Evolutionary conservation across 2,888 invertebrate genomes (phyloP).

Genomic region (Pemphredon lugubris): DNA sequence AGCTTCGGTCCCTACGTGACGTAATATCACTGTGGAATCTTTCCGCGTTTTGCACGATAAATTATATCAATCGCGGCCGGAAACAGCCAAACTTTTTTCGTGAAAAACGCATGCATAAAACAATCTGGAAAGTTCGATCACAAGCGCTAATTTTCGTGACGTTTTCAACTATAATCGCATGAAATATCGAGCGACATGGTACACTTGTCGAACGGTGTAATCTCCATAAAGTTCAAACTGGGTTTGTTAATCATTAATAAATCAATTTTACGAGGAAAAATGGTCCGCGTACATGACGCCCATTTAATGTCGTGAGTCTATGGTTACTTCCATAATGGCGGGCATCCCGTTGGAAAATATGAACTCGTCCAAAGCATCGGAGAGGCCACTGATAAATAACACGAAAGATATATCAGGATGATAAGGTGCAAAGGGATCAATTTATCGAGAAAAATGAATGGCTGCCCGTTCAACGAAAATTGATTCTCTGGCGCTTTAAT

Average conservation of each 20-base stretch:
- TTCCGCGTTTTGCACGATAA: constrained; percentile 23
- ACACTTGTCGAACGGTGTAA: background rate
- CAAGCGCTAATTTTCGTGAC: no score
- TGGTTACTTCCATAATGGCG: constrained; percentile 62
- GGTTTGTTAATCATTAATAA: constrained; percentile 11
- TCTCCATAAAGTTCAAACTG: background rate
- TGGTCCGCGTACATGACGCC: constrained; percentile 52
- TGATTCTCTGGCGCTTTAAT: background rate
- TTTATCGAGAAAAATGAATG: background rate
- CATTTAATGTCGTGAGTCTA: constrained; percentile 49
- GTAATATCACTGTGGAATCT: constrained; percentile 22
- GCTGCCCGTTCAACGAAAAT: background rate
- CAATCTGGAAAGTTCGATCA: no score
- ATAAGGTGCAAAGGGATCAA: background rate
- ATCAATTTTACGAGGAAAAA: constrained; percentile 24
- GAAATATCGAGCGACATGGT: no score
- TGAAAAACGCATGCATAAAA: background rate
- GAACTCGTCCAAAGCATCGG: constrained; percentile 24
- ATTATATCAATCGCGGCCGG: no score
- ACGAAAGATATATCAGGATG: background rate
- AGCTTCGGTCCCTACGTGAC: constrained; percentile 28
- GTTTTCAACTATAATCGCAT: no score
- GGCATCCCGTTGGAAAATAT: constrained; percentile 56
- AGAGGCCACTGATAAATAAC: constrained; percentile 10
- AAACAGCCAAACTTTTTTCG: background rate